Conservation (phyloP, 2,113 vertebrate species). For the Euleptes europaea region DNA sequence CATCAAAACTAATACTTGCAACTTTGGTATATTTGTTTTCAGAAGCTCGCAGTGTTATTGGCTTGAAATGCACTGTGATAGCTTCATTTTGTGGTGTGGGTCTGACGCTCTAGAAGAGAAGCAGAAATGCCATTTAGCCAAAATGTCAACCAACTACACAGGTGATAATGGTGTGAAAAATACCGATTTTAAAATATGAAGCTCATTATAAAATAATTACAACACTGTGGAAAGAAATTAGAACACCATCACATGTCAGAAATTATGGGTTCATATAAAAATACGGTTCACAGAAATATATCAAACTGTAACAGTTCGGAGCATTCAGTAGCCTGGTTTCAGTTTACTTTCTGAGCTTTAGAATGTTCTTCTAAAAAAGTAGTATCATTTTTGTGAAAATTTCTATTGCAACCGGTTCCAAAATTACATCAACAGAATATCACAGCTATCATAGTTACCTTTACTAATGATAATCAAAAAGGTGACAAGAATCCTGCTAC, state of each 20-base stretch:
- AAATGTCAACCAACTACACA: background rate
- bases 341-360: background rate
- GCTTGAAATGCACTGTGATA: conserved; percentile 92
- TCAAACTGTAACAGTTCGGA: background rate
- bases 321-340: background rate
- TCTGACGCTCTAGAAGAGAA: conserved; percentile 87
- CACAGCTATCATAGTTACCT: background rate
- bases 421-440: background rate
- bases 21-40: conserved; percentile 98
- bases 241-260: background rate
- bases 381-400: background rate
- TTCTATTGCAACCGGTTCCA: background rate
- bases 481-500: background rate
- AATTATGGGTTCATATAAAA: background rate
- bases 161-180: background rate
- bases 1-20: conserved; percentile 97
- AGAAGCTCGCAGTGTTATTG: conserved; percentile 93
- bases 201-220: background rate
- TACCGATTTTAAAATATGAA: background rate
- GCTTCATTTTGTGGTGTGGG: conserved; percentile 96
- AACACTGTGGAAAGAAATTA: background rate
- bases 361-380: background rate
- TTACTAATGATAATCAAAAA: background rate
- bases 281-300: background rate
- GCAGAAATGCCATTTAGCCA: conserved; percentile 34